These are phyloP conservation scores for Gobiocypris rarus DNA, from an alignment of 2,113 vertebrate genomes.

Conservation along the genomic window DNA sequence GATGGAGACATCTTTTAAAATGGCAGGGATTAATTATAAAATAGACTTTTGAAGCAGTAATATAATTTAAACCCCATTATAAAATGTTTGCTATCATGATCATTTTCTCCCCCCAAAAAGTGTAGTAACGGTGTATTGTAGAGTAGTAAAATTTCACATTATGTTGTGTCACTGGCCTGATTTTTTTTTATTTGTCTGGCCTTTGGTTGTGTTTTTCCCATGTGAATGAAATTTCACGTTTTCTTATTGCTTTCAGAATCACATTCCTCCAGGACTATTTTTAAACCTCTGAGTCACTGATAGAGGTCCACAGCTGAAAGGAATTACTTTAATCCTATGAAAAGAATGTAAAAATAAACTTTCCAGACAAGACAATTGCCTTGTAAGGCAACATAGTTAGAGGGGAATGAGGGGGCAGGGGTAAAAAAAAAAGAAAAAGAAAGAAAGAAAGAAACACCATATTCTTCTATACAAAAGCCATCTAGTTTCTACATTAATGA, in stretches of 20 bases:
- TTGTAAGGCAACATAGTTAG: conserved; percentile 63
- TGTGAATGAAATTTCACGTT: background rate
- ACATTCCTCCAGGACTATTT: conserved; percentile 60
- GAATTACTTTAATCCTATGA: conserved; percentile 65
- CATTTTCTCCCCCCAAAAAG: too few relatives aligned
- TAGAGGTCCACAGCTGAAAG: conserved; percentile 62
- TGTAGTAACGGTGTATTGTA: background rate
- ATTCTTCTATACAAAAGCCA: background rate
- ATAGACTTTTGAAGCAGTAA: background rate
- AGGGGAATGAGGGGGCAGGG: conserved; percentile 21
- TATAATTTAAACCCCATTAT: background rate
- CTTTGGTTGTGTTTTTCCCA: background rate
- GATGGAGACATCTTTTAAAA: conserved; percentile 47
- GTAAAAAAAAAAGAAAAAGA: background rate
- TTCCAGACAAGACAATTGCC: conserved; percentile 64
- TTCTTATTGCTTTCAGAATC: conserved; percentile 39
- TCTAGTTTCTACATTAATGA: background rate
- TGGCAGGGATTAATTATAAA: conserved; percentile 3
- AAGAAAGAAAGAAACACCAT: conserved; percentile 16
- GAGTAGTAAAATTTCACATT: background rate
- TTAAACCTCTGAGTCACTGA: conserved; percentile 58
- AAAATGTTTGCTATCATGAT: background rate
- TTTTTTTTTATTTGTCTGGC: background rate
- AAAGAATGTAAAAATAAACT: conserved; percentile 67
- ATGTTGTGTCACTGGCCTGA: background rate